A percentile compares a stretch with the other conserved stretches of the same genome.
phyloP scores from a whole-genome alignment of 2,113 vertebrate species.

The Hepsetus odoe region DNA sequence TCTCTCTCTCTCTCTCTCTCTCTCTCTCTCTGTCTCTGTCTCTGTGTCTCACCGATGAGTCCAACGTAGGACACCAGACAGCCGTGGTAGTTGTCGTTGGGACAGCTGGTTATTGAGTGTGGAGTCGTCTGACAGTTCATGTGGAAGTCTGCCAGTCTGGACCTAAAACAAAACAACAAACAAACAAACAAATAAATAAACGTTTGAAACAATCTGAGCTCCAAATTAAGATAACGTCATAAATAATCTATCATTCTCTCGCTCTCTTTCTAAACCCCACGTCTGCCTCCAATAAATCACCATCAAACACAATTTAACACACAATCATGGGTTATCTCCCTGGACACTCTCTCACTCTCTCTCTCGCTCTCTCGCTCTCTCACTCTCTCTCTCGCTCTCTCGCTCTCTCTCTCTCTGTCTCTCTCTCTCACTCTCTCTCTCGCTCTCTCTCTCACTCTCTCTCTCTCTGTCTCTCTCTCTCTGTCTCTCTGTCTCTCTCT shows the following conservation, averaged over 20 bases:
- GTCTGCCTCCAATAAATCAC: slow-evolving; percentile 33
- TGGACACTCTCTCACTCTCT: too few relatives aligned
- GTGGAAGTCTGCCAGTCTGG: slow-evolving; percentile 92
- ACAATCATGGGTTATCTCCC: too few relatives aligned
- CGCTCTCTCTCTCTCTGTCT: not conserved
- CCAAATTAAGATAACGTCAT: slow-evolving; percentile 36
- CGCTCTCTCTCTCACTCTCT: not conserved
- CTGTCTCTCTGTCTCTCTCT: too few relatives aligned
- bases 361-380: not conserved
- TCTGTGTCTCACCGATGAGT: slow-evolving; percentile 93
- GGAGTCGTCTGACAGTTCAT: slow-evolving; percentile 86
- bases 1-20: too few relatives aligned
- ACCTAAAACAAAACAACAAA: slow-evolving; percentile 71
- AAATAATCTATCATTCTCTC: not conserved
- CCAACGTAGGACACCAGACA: slow-evolving; percentile 91
- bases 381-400: too few relatives aligned
- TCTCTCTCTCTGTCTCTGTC: too few relatives aligned
- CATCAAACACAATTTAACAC: too few relatives aligned
- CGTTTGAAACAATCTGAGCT: not conserved
- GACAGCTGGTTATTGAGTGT: slow-evolving; percentile 84
- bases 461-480: not conserved
- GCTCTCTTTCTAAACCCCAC: slow-evolving; percentile 17
- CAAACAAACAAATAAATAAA: slow-evolving; percentile 22
- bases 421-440: not conserved
- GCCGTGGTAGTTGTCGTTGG: slow-evolving; percentile 88